Evolutionary conservation across 2,797 vertebrate species (phyloP).

Genomic region (Tadarida brasiliensis): DNA sequence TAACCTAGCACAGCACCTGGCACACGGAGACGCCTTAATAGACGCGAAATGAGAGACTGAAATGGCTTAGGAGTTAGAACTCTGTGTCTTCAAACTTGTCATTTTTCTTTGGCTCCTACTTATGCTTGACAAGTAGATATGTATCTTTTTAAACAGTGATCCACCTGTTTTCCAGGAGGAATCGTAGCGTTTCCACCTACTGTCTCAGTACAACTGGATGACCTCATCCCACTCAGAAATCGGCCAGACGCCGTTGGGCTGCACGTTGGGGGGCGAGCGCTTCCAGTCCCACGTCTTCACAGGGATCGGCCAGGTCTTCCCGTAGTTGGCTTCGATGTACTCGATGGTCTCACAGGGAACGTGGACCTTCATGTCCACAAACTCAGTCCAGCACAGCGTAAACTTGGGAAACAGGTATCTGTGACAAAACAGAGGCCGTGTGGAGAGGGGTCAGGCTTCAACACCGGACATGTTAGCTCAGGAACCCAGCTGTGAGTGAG

Average conservation of each 20-base stretch:
- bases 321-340: conserved; percentile 96
- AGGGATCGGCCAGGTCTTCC: conserved; percentile 93
- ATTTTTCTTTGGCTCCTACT: conserved; percentile 60
- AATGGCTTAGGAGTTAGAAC: background rate
- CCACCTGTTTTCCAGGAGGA: background rate
- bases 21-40: background rate
- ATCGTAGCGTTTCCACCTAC: background rate
- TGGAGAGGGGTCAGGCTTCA: conserved; percentile 43
- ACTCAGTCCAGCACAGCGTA: conserved; percentile 95
- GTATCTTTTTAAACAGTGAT: background rate
- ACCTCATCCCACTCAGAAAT: conserved; percentile 93
- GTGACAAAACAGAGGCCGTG: conserved; percentile 53
- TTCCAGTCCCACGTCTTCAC: conserved; percentile 97
- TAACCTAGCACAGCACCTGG: background rate
- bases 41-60: background rate
- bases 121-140: background rate
- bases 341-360: conserved; percentile 95
- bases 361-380: conserved; percentile 93
- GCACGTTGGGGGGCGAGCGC: conserved; percentile 93
- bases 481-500: background rate
- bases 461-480: background rate
- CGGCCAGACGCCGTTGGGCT: conserved; percentile 95
- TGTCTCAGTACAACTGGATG: conserved; percentile 93
- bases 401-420: conserved; percentile 93
- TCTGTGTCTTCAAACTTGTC: conserved; percentile 17